A percentile compares a stretch with the other conserved stretches of the same genome.
These are phyloP conservation scores for Brenthis hecate DNA, from an alignment of 2,888 invertebrate species.

Conservation along the genomic window DNA sequence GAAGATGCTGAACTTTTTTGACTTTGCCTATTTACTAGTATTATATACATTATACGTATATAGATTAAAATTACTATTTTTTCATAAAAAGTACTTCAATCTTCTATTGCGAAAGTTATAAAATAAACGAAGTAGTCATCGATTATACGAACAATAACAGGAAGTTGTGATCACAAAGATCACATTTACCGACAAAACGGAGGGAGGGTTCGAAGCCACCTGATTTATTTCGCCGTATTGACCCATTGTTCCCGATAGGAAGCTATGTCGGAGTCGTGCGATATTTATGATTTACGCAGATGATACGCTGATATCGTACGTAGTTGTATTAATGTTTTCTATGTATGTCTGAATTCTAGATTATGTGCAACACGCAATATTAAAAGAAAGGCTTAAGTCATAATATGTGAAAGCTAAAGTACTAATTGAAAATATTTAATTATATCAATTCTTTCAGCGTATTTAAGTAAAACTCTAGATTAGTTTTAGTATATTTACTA, in stretches of 20 bases:
- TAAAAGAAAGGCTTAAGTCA: too few species aligned
- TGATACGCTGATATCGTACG: background rate
- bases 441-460: too few species aligned
- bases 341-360: too few species aligned
- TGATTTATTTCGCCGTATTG: conserved; percentile 17
- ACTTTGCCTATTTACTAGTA: too few species aligned
- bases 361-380: too few species aligned
- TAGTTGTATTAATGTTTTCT: background rate
- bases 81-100: background rate
- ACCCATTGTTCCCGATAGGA: conserved; percentile 18
- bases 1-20: too few species aligned
- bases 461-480: too few species aligned
- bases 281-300: conserved; percentile 5
- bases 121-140: conserved; percentile 12
- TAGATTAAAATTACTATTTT: background rate
- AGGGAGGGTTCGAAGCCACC: background rate
- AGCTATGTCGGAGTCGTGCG: background rate
- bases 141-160: conserved; percentile 25
- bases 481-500: too few species aligned
- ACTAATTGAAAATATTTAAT: too few species aligned
- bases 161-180: conserved; percentile 12
- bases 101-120: background rate
- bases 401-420: too few species aligned
- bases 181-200: conserved; percentile 9
- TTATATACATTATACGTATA: background rate